Evolutionary conservation across 1,140 invertebrate genomes (phyloP).

Genomic region (Arctopsyche grandis): DNA sequence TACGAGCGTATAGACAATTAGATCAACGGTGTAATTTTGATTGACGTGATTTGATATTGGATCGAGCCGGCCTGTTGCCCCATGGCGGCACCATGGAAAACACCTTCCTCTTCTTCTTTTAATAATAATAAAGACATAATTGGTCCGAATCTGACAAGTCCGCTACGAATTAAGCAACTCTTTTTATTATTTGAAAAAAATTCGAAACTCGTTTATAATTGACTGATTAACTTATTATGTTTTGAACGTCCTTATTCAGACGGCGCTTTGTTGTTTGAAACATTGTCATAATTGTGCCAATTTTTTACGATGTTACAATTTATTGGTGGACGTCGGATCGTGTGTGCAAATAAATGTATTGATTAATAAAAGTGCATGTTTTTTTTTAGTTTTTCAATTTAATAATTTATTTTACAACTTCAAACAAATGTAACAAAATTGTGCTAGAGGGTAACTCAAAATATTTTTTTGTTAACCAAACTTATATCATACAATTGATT

Average conservation of each 20-base stretch:
- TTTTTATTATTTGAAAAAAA: no score
- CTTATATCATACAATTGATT: no score
- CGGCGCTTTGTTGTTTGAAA: no score
- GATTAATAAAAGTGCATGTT: no score
- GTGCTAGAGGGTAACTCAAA: conserved; percentile 30
- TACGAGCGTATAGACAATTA: conserved; percentile 22
- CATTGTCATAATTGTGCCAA: no score
- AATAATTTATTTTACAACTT: conserved; percentile 41
- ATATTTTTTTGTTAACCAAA: conserved; percentile 20
- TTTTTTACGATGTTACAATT: no score
- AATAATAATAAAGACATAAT: conserved; percentile 33
- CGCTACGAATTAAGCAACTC: no score
- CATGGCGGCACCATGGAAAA: not conserved
- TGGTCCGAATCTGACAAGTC: conserved; percentile 31
- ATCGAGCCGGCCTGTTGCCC: not conserved
- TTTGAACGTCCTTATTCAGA: no score
- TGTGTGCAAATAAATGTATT: no score
- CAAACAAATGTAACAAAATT: conserved; percentile 42
- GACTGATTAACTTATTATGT: no score
- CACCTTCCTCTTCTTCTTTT: not conserved
- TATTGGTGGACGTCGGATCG: no score
- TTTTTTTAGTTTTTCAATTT: not conserved
- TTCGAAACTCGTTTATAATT: no score
- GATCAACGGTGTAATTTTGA: conserved; percentile 30
- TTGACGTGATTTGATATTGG: conserved; percentile 46